Conservation (phyloP, 2,888 invertebrate species). For the Sicus ferrugineus region DNA sequence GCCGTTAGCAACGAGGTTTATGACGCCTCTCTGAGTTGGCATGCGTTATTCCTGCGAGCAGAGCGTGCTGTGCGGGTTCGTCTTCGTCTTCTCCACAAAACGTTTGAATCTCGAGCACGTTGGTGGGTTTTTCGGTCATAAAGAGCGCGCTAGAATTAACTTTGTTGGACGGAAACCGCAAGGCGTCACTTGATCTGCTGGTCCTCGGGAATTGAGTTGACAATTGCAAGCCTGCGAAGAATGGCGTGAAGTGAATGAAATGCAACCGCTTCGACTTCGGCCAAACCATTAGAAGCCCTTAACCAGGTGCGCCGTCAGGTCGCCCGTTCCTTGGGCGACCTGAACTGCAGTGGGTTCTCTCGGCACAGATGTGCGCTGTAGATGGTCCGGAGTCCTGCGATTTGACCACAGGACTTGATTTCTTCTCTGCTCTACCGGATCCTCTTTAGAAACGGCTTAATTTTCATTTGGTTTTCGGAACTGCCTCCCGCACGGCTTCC, state of each 20-base stretch:
- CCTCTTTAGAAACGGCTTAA: neutral
- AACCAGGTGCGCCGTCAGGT: conserved; percentile 16
- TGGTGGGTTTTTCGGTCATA: neutral
- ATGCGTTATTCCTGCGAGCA: neutral
- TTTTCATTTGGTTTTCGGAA: conserved; percentile 2
- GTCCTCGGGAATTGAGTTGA: conserved; percentile 6
- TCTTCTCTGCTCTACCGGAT: neutral
- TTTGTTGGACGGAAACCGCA: neutral
- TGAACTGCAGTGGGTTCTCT: neutral
- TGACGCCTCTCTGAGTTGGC: neutral
- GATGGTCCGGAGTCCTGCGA: neutral
- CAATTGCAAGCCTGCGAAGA: neutral
- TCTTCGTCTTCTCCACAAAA: too few relatives aligned
- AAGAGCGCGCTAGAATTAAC: neutral
- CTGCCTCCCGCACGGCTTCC: conserved; percentile 11
- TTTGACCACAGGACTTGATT: conserved; percentile 29
- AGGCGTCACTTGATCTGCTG: neutral
- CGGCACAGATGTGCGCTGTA: neutral
- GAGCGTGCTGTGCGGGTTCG: neutral
- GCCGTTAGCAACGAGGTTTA: neutral
- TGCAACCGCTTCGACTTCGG: too few relatives aligned
- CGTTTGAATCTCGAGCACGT: neutral
- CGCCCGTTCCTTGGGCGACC: neutral
- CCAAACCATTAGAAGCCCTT: neutral
- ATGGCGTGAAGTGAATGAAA: too few relatives aligned